These are phyloP conservation scores for Grallaria varia DNA, from an alignment of 2,113 vertebrate species.

Conservation along the genomic window DNA sequence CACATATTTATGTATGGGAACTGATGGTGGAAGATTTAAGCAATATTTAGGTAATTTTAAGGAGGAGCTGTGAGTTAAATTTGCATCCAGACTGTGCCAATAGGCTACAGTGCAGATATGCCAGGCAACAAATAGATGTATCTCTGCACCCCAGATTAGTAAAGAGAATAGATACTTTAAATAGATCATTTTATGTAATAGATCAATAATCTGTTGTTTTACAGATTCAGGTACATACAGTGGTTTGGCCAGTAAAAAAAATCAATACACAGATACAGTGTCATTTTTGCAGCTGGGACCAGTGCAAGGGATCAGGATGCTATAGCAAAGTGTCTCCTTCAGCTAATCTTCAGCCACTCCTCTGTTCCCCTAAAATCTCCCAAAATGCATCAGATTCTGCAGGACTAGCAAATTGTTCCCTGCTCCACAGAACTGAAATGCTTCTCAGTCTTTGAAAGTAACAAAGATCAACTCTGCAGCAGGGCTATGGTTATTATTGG, in stretches of 20 bases:
- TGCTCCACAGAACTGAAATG: not conserved
- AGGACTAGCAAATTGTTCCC: not conserved
- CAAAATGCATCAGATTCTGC: not conserved
- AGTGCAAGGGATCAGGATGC: not conserved
- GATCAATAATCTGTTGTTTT: conserved; percentile 33
- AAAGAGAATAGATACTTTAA: conserved; percentile 1
- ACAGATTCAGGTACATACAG: conserved; percentile 8
- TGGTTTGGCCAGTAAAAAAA: conserved; percentile 5
- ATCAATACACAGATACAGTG: conserved; percentile 6
- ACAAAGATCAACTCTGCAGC: not conserved
- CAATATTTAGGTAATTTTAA: not conserved
- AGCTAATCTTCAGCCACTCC: not conserved
- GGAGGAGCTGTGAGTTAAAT: not conserved
- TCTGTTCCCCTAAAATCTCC: not conserved
- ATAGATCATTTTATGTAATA: conserved; percentile 39
- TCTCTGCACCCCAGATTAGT: not conserved
- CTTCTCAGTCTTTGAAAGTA: not conserved
- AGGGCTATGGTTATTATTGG: not conserved
- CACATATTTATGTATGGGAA: not conserved
- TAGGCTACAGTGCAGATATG: not conserved
- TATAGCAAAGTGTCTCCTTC: not conserved
- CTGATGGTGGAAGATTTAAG: not conserved
- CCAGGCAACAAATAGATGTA: not conserved
- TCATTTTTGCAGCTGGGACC: conserved; percentile 12
- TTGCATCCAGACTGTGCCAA: not conserved